Percentiles rank a stretch among this genome's conserved stretches.
Evolutionary conservation across 1,140 invertebrate genomes (phyloP).

Genomic region (Rhynchophorus ferrugineus): DNA sequence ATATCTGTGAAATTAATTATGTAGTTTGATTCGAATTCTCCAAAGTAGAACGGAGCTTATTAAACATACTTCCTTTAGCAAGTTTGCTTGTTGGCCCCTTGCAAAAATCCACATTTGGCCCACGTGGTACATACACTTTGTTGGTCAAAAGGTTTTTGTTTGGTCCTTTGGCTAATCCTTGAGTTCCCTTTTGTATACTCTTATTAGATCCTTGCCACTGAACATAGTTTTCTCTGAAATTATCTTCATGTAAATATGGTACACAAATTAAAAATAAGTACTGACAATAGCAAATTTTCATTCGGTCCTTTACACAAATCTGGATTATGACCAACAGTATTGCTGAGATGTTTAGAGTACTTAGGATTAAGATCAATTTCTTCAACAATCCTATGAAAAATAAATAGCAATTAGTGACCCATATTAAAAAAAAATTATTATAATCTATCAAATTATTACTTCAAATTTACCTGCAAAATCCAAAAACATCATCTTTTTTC

Average conservation of each 20-base stretch:
- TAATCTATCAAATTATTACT: too few relatives aligned
- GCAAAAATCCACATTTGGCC: conserved; percentile 51
- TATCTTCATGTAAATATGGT: conserved; percentile 1
- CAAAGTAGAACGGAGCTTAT: too few relatives aligned
- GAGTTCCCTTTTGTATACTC: conserved; percentile 40
- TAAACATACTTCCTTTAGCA: conserved; percentile 62
- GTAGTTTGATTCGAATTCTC: too few relatives aligned
- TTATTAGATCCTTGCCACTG: conserved; percentile 63
- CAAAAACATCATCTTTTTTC: conserved; percentile 19
- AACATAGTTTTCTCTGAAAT: conserved; percentile 56
- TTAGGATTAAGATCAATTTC: conserved; percentile 42
- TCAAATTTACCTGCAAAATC: conserved; percentile 7
- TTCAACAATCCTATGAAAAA: conserved; percentile 33
- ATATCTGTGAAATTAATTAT: too few relatives aligned
- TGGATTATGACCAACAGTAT: conserved; percentile 52
- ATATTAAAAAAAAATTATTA: too few relatives aligned
- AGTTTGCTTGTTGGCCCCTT: conserved; percentile 56
- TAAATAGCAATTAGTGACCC: too few relatives aligned
- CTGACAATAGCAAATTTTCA: conserved; percentile 61
- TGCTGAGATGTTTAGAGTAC: conserved; percentile 46
- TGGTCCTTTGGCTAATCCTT: conserved; percentile 47
- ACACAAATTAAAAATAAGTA: not conserved
- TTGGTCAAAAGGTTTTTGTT: conserved; percentile 44
- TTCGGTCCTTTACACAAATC: conserved; percentile 56
- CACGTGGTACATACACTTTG: conserved; percentile 46